Percentiles rank a stretch among this genome's conserved stretches.
These are phyloP conservation scores for Listronotus oregonensis DNA, from an alignment of 1,140 invertebrate genomes.

Conservation along the genomic window DNA sequence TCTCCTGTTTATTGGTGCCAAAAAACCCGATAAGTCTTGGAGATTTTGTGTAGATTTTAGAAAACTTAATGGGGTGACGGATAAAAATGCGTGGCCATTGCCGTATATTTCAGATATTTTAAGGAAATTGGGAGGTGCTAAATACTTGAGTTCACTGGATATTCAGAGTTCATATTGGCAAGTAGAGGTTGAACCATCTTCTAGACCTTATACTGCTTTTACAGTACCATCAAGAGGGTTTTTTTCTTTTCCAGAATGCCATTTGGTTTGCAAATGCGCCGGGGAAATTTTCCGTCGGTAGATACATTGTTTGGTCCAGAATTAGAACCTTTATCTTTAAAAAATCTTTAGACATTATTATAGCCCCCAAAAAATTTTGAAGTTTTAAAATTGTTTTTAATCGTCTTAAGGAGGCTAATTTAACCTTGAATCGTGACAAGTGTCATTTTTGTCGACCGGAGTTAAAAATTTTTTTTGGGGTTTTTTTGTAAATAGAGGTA, in stretches of 20 bases:
- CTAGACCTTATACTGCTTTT: no score
- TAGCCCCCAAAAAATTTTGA: conserved; percentile 43
- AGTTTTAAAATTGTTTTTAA: conserved; percentile 29
- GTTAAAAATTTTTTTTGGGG: conserved; percentile 15
- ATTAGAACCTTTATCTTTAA: conserved; percentile 37
- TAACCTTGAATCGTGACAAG: conserved; percentile 32
- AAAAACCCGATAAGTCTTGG: no score
- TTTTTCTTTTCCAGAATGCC: no score
- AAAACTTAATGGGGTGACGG: no score
- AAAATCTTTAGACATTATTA: conserved; percentile 53
- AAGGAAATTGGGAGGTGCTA: no score
- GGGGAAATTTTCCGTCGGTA: conserved; percentile 36
- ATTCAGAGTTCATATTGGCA: no score
- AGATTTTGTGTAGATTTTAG: no score
- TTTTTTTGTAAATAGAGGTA: conserved; percentile 1
- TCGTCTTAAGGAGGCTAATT: conserved; percentile 16
- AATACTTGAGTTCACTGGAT: neutral
- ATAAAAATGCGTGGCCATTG: no score
- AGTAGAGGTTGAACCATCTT: no score
- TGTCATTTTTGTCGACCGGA: conserved; percentile 3
- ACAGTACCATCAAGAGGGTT: no score
- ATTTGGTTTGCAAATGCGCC: neutral
- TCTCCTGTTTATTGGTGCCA: conserved; percentile 44
- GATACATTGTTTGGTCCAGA: conserved; percentile 44
- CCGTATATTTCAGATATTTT: no score